phyloP scores from a whole-genome alignment of 2,888 invertebrate species.

The Amphipyra tragopoginis region DNA sequence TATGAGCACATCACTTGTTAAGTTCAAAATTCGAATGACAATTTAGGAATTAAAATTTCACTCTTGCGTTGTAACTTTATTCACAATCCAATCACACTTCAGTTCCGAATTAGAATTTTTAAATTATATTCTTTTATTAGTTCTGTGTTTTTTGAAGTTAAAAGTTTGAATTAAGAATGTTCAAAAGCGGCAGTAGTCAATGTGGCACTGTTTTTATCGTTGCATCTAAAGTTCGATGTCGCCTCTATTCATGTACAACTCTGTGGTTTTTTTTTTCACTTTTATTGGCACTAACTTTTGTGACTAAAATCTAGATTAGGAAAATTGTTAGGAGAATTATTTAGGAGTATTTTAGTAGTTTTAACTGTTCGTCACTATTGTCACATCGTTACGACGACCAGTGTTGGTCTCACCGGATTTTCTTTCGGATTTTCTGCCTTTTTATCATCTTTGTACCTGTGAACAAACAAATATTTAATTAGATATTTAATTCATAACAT shows the following conservation, averaged over 20 bases:
- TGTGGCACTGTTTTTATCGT: constrained; percentile 69
- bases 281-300: constrained; percentile 72
- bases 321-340: constrained; percentile 64
- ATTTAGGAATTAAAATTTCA: constrained; percentile 20
- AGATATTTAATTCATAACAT: background rate
- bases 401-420: constrained; percentile 69
- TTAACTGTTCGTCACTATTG: constrained; percentile 62
- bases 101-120: constrained; percentile 22
- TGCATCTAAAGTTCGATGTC: constrained; percentile 68
- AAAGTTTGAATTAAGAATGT: constrained; percentile 30
- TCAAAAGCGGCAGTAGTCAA: constrained; percentile 29
- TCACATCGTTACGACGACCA: constrained; percentile 71
- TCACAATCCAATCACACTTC: constrained; percentile 26
- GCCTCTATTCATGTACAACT: constrained; percentile 56
- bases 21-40: constrained; percentile 33
- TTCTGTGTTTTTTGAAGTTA: background rate
- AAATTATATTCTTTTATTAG: background rate
- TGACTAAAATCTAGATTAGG: constrained; percentile 59
- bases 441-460: constrained; percentile 81
- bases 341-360: constrained; percentile 73
- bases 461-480: constrained; percentile 53
- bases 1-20: constrained; percentile 62
- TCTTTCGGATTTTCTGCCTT: constrained; percentile 79
- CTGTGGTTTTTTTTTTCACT: constrained; percentile 66
- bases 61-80: no score